A percentile compares a stretch with the other conserved stretches of the same genome.
Conservation (phyloP, 2,797 vertebrate genomes). For the Microctenopoma lineatum region DNA sequence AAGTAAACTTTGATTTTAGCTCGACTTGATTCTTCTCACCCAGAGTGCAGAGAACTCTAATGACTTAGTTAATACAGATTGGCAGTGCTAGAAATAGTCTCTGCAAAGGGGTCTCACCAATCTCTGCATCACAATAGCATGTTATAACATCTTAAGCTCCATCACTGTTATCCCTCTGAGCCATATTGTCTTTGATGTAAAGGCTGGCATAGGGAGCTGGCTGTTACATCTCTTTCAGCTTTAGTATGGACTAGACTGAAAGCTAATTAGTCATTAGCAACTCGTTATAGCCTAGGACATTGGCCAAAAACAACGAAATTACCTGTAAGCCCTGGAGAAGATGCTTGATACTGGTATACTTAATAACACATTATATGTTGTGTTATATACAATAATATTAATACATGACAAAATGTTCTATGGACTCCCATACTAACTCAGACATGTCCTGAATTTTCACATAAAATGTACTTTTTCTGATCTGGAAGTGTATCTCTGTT, state of each 20-base stretch:
- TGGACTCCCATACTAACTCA: not conserved
- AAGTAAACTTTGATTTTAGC: not conserved
- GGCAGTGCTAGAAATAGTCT: conserved; percentile 14
- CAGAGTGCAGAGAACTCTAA: not conserved
- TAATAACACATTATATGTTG: not conserved
- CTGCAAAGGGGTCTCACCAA: conserved; percentile 14
- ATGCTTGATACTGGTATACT: not conserved
- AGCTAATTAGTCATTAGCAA: conserved; percentile 60
- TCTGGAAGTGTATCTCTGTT: conserved; percentile 11
- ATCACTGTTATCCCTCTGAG: conserved; percentile 12
- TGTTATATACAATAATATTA: conserved; percentile 7
- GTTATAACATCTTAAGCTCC: conserved; percentile 24
- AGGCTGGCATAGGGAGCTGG: conserved; percentile 19
- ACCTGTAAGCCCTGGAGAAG: conserved; percentile 29
- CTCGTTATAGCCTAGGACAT: conserved; percentile 49
- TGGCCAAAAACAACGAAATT: conserved; percentile 46
- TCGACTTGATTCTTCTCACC: not conserved
- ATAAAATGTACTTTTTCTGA: not conserved
- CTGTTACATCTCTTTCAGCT: conserved; percentile 42
- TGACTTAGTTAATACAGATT: conserved; percentile 27
- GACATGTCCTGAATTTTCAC: not conserved
- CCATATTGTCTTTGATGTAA: conserved; percentile 15
- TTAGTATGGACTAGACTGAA: conserved; percentile 30
- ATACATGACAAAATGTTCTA: not conserved
- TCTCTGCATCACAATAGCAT: conserved; percentile 22